These are phyloP conservation scores for Corythaixoides concolor DNA, from an alignment of 2,113 vertebrate genomes.

Conservation along the genomic window DNA sequence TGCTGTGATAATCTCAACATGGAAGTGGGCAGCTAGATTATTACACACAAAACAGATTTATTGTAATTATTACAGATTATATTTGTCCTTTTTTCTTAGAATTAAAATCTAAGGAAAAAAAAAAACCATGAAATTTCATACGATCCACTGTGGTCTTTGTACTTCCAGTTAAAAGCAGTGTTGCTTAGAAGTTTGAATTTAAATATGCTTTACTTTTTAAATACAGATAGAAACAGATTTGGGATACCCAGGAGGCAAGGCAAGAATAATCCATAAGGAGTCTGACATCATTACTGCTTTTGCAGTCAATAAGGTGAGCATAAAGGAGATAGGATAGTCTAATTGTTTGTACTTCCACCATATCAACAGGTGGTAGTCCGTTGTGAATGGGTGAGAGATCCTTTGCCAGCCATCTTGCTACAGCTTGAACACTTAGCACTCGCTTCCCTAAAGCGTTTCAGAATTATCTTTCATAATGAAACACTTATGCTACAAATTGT, in stretches of 20 bases:
- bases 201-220: not conserved
- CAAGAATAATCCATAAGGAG: slow-evolving; percentile 85
- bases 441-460: not conserved
- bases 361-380: not conserved
- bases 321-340: not conserved
- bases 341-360: not conserved
- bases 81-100: not conserved
- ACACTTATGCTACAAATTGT: not conserved
- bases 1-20: not conserved
- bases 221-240: slow-evolving; percentile 78
- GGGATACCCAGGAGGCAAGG: slow-evolving; percentile 74
- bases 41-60: not conserved
- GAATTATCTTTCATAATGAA: not conserved
- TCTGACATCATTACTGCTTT: slow-evolving; percentile 86
- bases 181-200: not conserved
- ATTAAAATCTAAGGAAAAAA: not conserved
- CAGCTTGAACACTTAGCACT: not conserved
- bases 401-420: not conserved
- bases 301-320: slow-evolving; percentile 82
- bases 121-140: too few relatives aligned
- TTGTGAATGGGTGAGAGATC: not conserved
- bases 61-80: not conserved
- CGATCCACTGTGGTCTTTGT: rapidly evolving
- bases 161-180: not conserved
- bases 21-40: not conserved